These are phyloP conservation scores for Adelphocoris suturalis DNA, from an alignment of 2,888 invertebrate species.

Conservation along the genomic window DNA sequence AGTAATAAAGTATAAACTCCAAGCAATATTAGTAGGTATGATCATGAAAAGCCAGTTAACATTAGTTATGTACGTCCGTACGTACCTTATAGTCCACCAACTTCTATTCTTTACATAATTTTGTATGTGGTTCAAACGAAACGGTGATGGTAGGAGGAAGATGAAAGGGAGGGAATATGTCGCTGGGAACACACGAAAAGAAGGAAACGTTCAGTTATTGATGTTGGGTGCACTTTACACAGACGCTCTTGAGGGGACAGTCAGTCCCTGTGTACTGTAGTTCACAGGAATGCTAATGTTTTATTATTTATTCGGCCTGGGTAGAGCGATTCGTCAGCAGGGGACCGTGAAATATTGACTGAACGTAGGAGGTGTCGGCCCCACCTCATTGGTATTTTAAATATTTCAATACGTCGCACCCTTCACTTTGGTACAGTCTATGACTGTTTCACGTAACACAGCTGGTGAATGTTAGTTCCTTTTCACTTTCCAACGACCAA, in stretches of 20 bases:
- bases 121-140: not conserved
- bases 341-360: conserved; percentile 35
- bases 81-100: not conserved
- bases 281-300: conserved; percentile 51
- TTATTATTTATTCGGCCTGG: conserved; percentile 33
- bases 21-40: too few relatives aligned
- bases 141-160: not conserved
- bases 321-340: conserved; percentile 26
- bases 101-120: not conserved
- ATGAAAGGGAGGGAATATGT: conserved; percentile 5
- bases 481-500: not conserved
- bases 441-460: not conserved
- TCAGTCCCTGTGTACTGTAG: conserved; percentile 33
- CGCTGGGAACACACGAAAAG: not conserved
- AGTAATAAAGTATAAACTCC: too few relatives aligned
- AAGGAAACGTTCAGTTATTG: conserved; percentile 42
- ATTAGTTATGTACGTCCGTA: too few relatives aligned
- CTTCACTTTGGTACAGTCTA: not conserved
- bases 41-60: too few relatives aligned
- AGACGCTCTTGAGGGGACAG: not conserved
- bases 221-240: conserved; percentile 44
- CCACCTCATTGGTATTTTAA: conserved; percentile 35
- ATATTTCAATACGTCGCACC: conserved; percentile 45
- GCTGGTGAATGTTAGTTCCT: not conserved
- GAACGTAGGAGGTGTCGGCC: conserved; percentile 34